Base-by-base conservation (phyloP, 1,140 invertebrate species). In the Harpegnathos saltator region DNA sequence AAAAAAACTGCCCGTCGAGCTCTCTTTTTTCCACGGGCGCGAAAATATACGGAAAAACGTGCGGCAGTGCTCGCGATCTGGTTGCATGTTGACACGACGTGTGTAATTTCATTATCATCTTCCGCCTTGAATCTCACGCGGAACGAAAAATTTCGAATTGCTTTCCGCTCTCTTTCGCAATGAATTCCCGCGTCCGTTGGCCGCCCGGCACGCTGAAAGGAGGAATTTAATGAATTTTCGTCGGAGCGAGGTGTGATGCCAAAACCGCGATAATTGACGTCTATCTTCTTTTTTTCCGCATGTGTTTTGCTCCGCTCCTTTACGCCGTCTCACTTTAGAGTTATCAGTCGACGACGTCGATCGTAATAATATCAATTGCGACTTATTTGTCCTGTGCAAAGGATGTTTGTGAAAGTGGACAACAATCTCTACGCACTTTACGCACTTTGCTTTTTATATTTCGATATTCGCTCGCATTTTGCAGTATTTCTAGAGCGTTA, bases 91-190 rank as follows among this genome's bases (percentile, higher is more conserved):
- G 75, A 78, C 75, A 78, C 63, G 75, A 80, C 33, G 75, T 71
- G 75, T 71, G 75, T 80, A 80, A 80, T 80, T 71, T 69, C 65
- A 71, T 80, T 80, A 80, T 80, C 52, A 50, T 29, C 75, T 80
- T 80, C 44, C 24, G 38, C 50, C 65, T 80, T 80, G 75, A 54
- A 68, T 78, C 75, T 68, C 75, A 69, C 52, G 65, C 63, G 75
- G 52, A 17, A 58, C 52, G 52, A 26, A 59, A 80, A 80, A 71
- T 71, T 80, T 80, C 38, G 65, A 56, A 80, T 80, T 58, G 63
- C 22, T 78, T 78, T 78, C 29, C 58, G 29, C 44, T 78, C 75
- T n/a, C 50, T 78, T 69, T 78, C 63, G 63, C 29, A 12, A 19
- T 50, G 38, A 66, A 77, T 77, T 77, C 56, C 38, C 54, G 33